A percentile compares a stretch with the other conserved stretches of the same genome.
Conservation (phyloP, 2,888 invertebrate species). For the Altica lythri region DNA sequence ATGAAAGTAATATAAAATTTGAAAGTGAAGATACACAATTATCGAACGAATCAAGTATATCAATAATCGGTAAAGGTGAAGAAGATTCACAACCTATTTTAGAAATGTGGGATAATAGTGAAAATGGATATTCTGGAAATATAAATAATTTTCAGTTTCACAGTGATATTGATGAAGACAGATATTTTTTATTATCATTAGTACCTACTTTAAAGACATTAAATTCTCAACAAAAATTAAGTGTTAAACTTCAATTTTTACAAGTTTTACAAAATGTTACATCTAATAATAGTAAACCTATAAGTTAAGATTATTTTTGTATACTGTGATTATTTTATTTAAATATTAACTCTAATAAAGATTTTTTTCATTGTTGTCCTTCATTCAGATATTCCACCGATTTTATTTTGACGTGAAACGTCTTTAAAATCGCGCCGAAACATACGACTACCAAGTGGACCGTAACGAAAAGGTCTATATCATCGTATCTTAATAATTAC, state of each 20-base stretch:
- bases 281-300: too few relatives aligned
- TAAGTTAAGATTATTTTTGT: too few relatives aligned
- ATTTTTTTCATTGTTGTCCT: too few relatives aligned
- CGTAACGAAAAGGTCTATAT: too few relatives aligned
- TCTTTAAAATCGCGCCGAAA: too few relatives aligned
- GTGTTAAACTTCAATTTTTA: neutral
- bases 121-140: neutral
- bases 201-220: slow-evolving; percentile 2
- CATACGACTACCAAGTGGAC: too few relatives aligned
- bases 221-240: neutral
- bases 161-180: neutral
- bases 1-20: neutral
- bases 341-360: too few relatives aligned
- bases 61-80: neutral
- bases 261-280: slow-evolving; percentile 2
- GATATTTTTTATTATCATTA: slow-evolving; percentile 7
- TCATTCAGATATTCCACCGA: too few relatives aligned
- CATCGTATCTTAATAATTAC: too few relatives aligned
- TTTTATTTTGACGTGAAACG: too few relatives aligned
- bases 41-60: neutral
- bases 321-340: too few relatives aligned
- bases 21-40: neutral
- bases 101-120: slow-evolving; percentile 1
- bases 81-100: neutral
- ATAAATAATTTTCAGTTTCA: neutral